Evolutionary conservation across 2,797 vertebrate genomes (phyloP), one percentile per base, ranked within the genome.

Genomic region (Trichosurus vulpecula): DNA sequence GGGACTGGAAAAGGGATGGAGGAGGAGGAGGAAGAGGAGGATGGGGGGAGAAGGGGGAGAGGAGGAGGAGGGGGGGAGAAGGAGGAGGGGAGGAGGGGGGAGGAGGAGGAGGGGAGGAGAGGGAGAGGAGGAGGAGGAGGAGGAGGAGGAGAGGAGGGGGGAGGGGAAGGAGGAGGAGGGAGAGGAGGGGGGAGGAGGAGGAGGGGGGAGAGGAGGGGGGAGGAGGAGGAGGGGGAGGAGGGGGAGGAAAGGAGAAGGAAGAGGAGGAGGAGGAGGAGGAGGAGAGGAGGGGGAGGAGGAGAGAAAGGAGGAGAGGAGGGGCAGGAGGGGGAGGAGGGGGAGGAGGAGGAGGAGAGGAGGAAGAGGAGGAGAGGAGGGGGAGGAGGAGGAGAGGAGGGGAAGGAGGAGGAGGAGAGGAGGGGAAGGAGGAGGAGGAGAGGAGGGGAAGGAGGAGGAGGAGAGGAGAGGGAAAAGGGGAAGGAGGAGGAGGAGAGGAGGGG

Each of bases 181-280:
- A n/a, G 1, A 47, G 8, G 22, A 29, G 56, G 27, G 10, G 56
- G 56, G 61, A 30, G 66, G 61, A 4, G 4, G 2, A 35, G 8
- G 4, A 2, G 9, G 3, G 12, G 30, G 10, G 8, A 27, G 3
- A 30, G 96, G 81, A 35, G 74, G 25, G 81, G 81, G 47, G 1
- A 47, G n/a, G 55, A 47, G 9, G 14, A 25, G 35, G n/a, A 41
- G 25, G n/a, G 47, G 47, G 47, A 47, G 74, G 5, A 51, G 47
- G 25, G 11, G 29, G 29, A 11, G 9, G 56, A 30, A 29, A 1
- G 0, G 19, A 25, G 4, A 2, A 25, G 6, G 41, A 41, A 13
- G 3, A 25, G n/a, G 25, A 41, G 25, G 5, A 25, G 14, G 16
- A 41, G 8, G 74, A 41, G 8, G 25, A 25, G n/a, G 4, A 25